Evolutionary conservation across 2,888 invertebrate species (phyloP), one percentile per base, ranked within the genome.

Genomic region (Dysmachus trigonus): DNA sequence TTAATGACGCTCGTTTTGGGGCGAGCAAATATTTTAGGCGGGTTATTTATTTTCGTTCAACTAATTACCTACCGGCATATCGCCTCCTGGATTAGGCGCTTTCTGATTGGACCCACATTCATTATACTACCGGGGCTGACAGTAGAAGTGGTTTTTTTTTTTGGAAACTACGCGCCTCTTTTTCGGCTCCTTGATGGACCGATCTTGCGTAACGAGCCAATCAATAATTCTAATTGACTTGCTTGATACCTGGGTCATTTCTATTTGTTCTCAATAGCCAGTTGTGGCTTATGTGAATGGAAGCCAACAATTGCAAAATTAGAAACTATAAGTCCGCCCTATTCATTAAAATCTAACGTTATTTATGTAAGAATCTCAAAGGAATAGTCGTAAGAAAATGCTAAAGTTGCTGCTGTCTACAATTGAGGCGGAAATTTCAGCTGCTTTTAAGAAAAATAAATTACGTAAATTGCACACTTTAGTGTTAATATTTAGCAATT

Each of bases 21-120:
- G 72, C 84, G 62, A 86, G 73, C 86, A 86, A 86, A 86, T 86
- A 86, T 86, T 86, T 85, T 85, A 62, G 85, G 30, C 85, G 53
- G 53, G 76, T 85, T 85, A 85, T 85, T 85, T 85, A 85, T 85
- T 85, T 85, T 51, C 85, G 71, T 41, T 85, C 76, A 85, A 77
- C 85, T 85, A 85, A 85, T 85, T 85, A 85, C 79, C 77, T 85
- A 85, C 79, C 62, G 62, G 71, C 35, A 71, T 18, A 85, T 74
- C 76, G 74, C 31, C 13, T 38, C 38, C 10, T 53, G 47, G 76
- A 62, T 33, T 76, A 53, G 82, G 18, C n/a, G 7, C n/a, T 2
- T 73, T 33, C 33, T 15, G 73, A 73, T 35, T 73, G 31, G 73
- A 22, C 27, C 27, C 27, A 47, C 47, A 62, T 62, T 62, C 62